Evolutionary conservation across 2,113 vertebrate genomes (phyloP), one percentile per base, ranked within the genome.

Genomic region (Solea solea): DNA sequence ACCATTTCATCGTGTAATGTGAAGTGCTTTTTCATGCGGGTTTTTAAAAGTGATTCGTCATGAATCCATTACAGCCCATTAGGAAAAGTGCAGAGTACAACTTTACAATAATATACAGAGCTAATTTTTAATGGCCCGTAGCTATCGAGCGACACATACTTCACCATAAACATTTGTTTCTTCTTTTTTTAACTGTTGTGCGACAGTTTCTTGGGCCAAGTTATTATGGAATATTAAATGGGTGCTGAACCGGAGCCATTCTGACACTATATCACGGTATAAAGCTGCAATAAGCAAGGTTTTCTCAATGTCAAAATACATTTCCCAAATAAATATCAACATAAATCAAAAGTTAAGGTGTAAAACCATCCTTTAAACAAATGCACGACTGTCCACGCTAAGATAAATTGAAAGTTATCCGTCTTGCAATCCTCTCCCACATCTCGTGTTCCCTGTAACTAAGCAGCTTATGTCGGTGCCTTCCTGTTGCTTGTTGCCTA

Each of bases 331-430:
- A 8, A 58, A 52, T 64, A 44, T 8, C 9, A 0, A 21, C 56
- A 75, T 50, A 71, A 71, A 80, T 80, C 60, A 65, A 58, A 62
- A 41, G 15, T 21, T 27, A 13, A 63, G 39, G 3, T 21, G 39
- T 3, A 25, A 34, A 42, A 68, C 53, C 5, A 11, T 53, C 10
- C 13, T 48, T 16, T 58, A 52, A 64, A 53, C 42, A 42, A 34
- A 10, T 5, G 25, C 1, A 7, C 3, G 10, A 67, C 39, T 15
- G 15, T 58, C 53, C n/a, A 21, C 0, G 1, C n/a, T 13, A 7
- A 14, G n/a, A 58, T 48, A 59, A 9, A 39, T 15, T 4, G 21
- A 21, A 45, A 45, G 1, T 9, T 3, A 9, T 45, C 0, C 3
- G 44, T 45, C 42, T 34, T 9, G 28, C 5, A 8, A 28, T 4